phyloP scores from a whole-genome alignment of 2,113 vertebrate species.

The Mus pahari region DNA sequence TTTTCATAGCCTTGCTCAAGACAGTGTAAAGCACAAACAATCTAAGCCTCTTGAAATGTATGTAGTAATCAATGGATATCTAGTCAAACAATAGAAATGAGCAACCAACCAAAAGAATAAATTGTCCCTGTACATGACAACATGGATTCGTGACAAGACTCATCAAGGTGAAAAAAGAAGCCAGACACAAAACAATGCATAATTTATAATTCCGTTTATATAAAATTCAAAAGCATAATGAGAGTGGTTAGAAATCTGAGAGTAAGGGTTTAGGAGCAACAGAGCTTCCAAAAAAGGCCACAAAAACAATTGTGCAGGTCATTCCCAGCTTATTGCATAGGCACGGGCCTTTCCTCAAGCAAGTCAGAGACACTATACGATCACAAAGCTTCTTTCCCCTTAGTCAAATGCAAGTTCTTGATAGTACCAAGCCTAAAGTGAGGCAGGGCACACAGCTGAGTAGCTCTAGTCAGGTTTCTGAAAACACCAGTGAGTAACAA shows the following conservation, averaged over 20 bases:
- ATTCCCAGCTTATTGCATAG: background rate
- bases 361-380: constrained; percentile 3
- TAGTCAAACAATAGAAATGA: background rate
- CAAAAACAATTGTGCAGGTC: background rate
- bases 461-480: background rate
- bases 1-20: background rate
- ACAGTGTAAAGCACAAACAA: background rate
- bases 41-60: background rate
- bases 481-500: constrained; percentile 25
- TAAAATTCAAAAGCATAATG: background rate
- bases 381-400: background rate
- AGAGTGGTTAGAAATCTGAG: background rate
- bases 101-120: constrained; percentile 2
- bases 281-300: background rate
- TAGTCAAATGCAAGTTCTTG: background rate
- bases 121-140: background rate
- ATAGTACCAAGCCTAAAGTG: background rate
- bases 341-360: constrained; percentile 2
- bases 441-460: constrained; percentile 3
- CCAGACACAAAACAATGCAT: background rate
- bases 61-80: background rate
- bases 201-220: background rate
- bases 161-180: background rate
- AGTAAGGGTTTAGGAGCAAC: background rate
- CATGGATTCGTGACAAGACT: background rate